A percentile compares a stretch with the other conserved stretches of the same genome.
These are phyloP conservation scores for Heliconius erato DNA, from an alignment of 2,888 invertebrate species.

Conservation along the genomic window DNA sequence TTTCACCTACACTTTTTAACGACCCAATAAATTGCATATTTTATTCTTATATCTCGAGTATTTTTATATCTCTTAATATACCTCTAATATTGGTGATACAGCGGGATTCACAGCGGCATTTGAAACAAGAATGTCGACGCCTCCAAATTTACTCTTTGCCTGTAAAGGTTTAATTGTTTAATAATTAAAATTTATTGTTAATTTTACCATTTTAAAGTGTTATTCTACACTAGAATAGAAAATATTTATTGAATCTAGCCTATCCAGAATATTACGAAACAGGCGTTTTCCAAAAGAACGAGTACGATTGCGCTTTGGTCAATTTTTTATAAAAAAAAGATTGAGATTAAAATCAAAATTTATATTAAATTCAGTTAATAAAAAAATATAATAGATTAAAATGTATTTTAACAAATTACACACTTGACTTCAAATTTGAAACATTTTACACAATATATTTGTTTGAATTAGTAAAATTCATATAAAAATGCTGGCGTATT, in stretches of 20 bases:
- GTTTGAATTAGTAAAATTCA: not conserved
- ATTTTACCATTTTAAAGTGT: not conserved
- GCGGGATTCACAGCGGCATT: slow-evolving; percentile 97
- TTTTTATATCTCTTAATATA: slow-evolving; percentile 54
- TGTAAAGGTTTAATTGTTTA: too few species aligned
- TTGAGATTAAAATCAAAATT: too few species aligned
- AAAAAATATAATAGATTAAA: too few species aligned
- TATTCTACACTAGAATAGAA: not conserved
- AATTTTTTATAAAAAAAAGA: too few species aligned
- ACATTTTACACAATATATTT: not conserved
- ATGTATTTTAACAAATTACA: too few species aligned
- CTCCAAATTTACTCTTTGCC: slow-evolving; percentile 92
- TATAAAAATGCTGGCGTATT: not conserved
- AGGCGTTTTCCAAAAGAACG: not conserved
- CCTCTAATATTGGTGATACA: slow-evolving; percentile 92
- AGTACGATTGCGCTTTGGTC: too few species aligned
- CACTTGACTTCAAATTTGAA: not conserved
- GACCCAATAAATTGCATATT: too few species aligned
- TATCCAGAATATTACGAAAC: not conserved
- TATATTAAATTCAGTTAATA: too few species aligned
- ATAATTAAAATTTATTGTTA: too few species aligned
- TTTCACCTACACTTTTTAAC: too few species aligned
- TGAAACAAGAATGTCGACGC: slow-evolving; percentile 97
- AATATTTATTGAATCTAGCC: not conserved
- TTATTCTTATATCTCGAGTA: too few species aligned